Evolutionary conservation across 2,888 invertebrate species (phyloP).

Genomic region (Argyra leucocephala): DNA sequence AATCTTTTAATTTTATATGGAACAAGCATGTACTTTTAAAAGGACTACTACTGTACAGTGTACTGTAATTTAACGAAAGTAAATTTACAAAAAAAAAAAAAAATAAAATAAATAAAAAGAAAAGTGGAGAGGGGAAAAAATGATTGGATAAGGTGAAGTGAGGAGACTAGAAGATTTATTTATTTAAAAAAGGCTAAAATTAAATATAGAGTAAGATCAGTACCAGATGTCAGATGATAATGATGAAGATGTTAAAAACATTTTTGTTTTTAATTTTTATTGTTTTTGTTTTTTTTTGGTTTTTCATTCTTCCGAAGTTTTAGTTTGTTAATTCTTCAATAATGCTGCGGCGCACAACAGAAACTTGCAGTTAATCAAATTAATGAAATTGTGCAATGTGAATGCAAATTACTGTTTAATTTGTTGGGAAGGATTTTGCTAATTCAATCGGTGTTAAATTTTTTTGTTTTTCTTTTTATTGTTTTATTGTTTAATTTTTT

Average conservation of each 20-base stretch:
- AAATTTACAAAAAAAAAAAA: not conserved
- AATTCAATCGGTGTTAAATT: not conserved
- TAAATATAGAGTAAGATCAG: not conserved
- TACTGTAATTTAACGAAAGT: not conserved
- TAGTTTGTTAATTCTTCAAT: not conserved
- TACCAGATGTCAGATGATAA: slow-evolving; percentile 4
- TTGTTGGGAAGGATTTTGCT: not conserved
- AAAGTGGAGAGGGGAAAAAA: not conserved
- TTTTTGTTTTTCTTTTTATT: too few relatives aligned
- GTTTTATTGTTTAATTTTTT: too few relatives aligned
- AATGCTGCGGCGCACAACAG: not conserved
- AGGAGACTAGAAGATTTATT: too few relatives aligned
- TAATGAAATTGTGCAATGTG: not conserved
- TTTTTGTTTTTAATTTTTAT: not conserved
- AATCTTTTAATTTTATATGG: too few relatives aligned
- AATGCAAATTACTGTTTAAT: not conserved
- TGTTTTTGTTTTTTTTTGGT: not conserved
- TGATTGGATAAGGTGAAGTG: not conserved
- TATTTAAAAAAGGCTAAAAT: not conserved
- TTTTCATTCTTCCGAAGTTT: not conserved
- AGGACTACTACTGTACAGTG: not conserved
- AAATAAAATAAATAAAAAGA: not conserved
- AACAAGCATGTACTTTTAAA: not conserved
- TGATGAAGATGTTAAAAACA: not conserved
- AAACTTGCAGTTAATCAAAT: not conserved